Evolutionary conservation across 2,888 invertebrate genomes (phyloP).

Genomic region (Stenodera caucasica): DNA sequence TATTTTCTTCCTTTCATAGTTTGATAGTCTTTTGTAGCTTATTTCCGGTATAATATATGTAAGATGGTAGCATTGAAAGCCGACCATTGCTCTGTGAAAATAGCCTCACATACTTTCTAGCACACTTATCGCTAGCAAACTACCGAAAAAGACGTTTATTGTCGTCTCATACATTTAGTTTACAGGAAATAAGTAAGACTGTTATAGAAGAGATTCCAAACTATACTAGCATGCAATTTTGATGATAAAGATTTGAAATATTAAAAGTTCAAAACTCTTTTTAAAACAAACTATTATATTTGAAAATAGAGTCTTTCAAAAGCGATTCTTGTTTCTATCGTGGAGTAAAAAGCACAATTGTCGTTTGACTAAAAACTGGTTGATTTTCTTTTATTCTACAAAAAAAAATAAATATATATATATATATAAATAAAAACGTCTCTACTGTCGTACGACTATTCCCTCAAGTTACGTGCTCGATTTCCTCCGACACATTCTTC

Average conservation of each 20-base stretch:
- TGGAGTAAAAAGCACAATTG: neutral
- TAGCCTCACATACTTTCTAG: conserved; percentile 16
- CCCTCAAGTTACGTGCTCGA: neutral
- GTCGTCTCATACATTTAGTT: conserved; percentile 11
- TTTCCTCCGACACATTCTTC: neutral
- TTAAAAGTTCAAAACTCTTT: neutral
- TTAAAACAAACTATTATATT: neutral
- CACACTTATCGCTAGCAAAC: conserved; percentile 19
- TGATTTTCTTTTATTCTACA: no score
- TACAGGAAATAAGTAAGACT: conserved; percentile 19
- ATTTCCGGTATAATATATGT: conserved; percentile 37
- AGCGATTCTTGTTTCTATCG: neutral
- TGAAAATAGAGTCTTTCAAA: neutral
- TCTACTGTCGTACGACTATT: conserved; percentile 1
- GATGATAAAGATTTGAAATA: neutral
- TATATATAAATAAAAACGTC: no score
- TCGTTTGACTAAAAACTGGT: neutral
- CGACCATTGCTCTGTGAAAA: conserved; percentile 24
- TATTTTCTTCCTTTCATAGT: conserved; percentile 36
- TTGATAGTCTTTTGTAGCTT: conserved; percentile 40
- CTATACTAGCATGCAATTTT: neutral
- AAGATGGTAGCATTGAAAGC: conserved; percentile 32
- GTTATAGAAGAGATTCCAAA: neutral
- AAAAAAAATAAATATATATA: no score
- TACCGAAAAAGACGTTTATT: conserved; percentile 22